Evolutionary conservation across 2,113 vertebrate species (phyloP).

Genomic region (Lates calcarifer): DNA sequence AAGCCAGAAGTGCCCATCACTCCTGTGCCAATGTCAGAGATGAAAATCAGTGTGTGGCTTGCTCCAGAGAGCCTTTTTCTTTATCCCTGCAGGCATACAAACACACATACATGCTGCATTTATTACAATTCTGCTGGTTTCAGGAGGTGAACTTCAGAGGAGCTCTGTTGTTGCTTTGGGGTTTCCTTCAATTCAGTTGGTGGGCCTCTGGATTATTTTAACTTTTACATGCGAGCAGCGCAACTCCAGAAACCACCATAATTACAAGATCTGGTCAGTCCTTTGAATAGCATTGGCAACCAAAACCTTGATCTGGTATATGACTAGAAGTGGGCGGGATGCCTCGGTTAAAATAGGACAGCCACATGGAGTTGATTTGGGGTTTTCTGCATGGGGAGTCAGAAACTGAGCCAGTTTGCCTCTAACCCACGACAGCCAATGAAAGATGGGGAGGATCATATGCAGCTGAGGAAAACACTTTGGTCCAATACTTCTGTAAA

Average conservation of each 20-base stretch:
- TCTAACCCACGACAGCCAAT: conserved; percentile 33
- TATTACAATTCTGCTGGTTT: conserved; percentile 49
- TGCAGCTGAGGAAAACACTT: conserved; percentile 34
- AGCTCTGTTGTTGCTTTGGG: conserved; percentile 57
- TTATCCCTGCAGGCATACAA: conserved; percentile 26
- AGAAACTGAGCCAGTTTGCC: conserved; percentile 38
- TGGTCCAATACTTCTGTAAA: conserved; percentile 44
- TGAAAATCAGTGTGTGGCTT: conserved; percentile 27
- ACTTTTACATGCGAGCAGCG: conserved; percentile 51
- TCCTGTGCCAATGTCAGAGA: conserved; percentile 32
- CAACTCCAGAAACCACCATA: conserved; percentile 67
- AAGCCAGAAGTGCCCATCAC: conserved; percentile 22
- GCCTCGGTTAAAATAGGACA: conserved; percentile 67
- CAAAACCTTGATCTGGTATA: conserved; percentile 67
- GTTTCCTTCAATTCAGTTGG: conserved; percentile 57
- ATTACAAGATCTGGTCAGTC: conserved; percentile 70
- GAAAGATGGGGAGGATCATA: conserved; percentile 9
- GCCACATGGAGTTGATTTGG: conserved; percentile 79
- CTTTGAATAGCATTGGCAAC: conserved; percentile 59
- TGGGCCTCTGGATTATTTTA: conserved; percentile 56
- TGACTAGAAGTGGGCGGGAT: conserved; percentile 38
- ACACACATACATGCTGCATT: conserved; percentile 36
- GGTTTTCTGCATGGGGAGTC: conserved; percentile 68
- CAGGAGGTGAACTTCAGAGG: conserved; percentile 57
- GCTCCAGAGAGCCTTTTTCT: conserved; percentile 2